Conservation (phyloP, 2,888 invertebrate species). For the Nomada flava region DNA sequence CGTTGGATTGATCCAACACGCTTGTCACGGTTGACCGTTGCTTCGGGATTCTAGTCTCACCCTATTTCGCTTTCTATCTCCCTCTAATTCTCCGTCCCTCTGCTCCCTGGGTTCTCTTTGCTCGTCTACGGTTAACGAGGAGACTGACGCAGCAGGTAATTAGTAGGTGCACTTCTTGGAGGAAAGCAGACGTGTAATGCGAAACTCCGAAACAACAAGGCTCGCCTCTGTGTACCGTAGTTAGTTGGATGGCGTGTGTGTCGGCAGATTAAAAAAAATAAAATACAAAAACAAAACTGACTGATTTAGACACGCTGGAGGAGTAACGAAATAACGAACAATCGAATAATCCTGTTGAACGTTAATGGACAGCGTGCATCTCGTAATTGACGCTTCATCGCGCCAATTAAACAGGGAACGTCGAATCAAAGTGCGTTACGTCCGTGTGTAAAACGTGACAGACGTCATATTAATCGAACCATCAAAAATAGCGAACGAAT, state of each 20-base stretch:
- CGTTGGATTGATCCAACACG: slow-evolving; percentile 31
- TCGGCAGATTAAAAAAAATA: slow-evolving; percentile 38
- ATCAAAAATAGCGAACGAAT: slow-evolving; percentile 5
- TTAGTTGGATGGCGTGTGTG: slow-evolving; percentile 29
- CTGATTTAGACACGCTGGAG: slow-evolving; percentile 18
- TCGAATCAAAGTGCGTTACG: not conserved
- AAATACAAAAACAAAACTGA: slow-evolving; percentile 7
- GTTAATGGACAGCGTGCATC: not conserved
- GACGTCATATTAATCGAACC: slow-evolving; percentile 1
- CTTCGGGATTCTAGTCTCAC: slow-evolving; percentile 35
- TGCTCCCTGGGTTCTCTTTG: slow-evolving; percentile 38
- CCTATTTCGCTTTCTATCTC: not conserved
- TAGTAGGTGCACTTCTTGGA: slow-evolving; percentile 71
- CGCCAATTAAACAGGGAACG: not conserved
- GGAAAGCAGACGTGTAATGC: slow-evolving; percentile 70
- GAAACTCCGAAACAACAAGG: slow-evolving; percentile 68
- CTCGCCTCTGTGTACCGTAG: slow-evolving; percentile 51
- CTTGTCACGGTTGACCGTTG: slow-evolving; percentile 45
- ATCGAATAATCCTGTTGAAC: slow-evolving; percentile 28
- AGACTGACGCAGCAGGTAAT: slow-evolving; percentile 70
- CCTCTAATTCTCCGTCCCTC: not conserved
- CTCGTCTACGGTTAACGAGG: slow-evolving; percentile 66
- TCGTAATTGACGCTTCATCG: slow-evolving; percentile 17
- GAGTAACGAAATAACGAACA: slow-evolving; percentile 29
- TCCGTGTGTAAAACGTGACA: not conserved